Evolutionary conservation across 2,113 vertebrate genomes (phyloP), one percentile per base, ranked within the genome.

Genomic region (Serilophus lunatus): DNA sequence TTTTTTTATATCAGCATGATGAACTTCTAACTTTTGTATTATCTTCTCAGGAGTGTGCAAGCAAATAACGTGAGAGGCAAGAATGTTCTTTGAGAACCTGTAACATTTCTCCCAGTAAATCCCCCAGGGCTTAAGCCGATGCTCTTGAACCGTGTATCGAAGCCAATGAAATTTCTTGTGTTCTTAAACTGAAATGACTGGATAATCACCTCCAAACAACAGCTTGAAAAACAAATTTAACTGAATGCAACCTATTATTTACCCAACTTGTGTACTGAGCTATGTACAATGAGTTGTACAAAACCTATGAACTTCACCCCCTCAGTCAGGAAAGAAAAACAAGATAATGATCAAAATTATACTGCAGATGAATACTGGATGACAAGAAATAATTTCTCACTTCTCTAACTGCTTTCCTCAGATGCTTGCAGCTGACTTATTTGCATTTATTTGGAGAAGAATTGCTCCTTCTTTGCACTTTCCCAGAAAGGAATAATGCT

Each of bases 101-200:
- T 35, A 70, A 23, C 0, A 2, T 59, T 92, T 90, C 56, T 80
- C 50, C 17, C 47, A 75, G 76, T 59, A 95, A 91, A 82, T 64
- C 70, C 63, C 40, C 17, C 1, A 16, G 80, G 54, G 49, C 25
- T 93, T 80, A 93, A 86, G 18, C 29, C 90, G 65, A 65, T 49
- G 38, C 20, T 45, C 57, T 86, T 84, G 72, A 83, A 81, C 40
- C 78, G 29, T 49, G 47, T 40, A 51, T 60, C 45, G 47, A 88
- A 92, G 82, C 68, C 51, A 83, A 24, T 69, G 65, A 88, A 86
- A 90, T 88, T 88, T 29, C 38, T 92, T 13, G 11, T 28, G 68
- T 85, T 83, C 85, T 92, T 96, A 65, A 94, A 90, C 64, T 71
- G 65, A 82, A 94, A 82, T 64, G 44, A 56, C 71, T 96, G 56